These are phyloP conservation scores for Drosophila ironensis DNA, from an alignment of 1,140 invertebrate species.

Conservation along the genomic window DNA sequence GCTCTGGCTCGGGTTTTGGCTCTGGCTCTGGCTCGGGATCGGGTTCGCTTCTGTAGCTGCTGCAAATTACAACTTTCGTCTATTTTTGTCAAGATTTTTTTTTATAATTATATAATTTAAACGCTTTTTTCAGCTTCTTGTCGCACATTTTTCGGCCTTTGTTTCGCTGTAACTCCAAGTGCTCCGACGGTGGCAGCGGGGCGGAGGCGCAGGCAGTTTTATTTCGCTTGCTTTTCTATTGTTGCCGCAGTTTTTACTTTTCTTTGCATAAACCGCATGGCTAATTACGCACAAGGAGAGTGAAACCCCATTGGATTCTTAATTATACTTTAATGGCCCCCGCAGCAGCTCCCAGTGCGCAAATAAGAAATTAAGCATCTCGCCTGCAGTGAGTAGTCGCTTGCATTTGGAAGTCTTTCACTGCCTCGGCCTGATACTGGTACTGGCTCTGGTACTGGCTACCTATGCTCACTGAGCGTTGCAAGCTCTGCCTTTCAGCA, in stretches of 20 bases:
- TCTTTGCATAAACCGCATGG: slow-evolving; percentile 66
- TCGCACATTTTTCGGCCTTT: slow-evolving; percentile 40
- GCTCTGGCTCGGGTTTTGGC: slow-evolving; percentile 6
- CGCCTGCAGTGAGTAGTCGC: not conserved
- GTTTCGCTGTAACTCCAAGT: slow-evolving; percentile 62
- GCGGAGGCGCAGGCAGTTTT: slow-evolving; percentile 10
- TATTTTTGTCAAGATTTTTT: slow-evolving; percentile 80
- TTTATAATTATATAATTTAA: slow-evolving; percentile 80
- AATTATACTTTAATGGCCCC: slow-evolving; percentile 72
- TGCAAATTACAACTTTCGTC: slow-evolving; percentile 79
- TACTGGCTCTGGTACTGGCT: not conserved
- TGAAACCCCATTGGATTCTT: slow-evolving; percentile 72
- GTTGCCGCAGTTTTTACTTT: slow-evolving; percentile 68
- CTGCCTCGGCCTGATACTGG: slow-evolving; percentile 4
- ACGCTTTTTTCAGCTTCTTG: slow-evolving; percentile 39
- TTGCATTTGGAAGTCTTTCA: slow-evolving; percentile 49
- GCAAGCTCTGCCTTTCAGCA: slow-evolving; percentile 52
- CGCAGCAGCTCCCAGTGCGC: slow-evolving; percentile 1
- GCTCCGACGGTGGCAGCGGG: not conserved
- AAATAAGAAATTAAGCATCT: slow-evolving; percentile 19
- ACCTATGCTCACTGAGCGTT: slow-evolving; percentile 52
- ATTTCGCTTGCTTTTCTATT: slow-evolving; percentile 38
- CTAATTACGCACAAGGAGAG: slow-evolving; percentile 70
- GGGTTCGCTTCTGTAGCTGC: slow-evolving; percentile 2
- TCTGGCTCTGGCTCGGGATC: slow-evolving; percentile 22